A percentile compares a stretch with the other conserved stretches of the same genome.
phyloP scores from a whole-genome alignment of 1,140 invertebrate genomes.

The Scaptodrosophila lebanonensis region DNA sequence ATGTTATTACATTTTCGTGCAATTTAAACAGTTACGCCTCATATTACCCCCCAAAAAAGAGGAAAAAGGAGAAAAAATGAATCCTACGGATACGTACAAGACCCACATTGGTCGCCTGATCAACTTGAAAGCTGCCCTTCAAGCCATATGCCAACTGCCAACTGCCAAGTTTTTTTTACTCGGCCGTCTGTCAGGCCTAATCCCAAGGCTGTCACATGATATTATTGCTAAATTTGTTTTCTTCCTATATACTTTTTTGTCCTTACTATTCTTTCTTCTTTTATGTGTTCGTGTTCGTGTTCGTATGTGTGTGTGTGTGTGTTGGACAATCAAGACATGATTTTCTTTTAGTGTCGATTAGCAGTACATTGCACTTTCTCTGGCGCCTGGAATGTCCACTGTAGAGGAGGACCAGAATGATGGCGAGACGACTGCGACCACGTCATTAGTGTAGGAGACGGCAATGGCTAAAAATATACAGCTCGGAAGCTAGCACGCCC shows the following conservation, averaged over 20 bases:
- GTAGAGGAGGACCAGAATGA: slow-evolving; percentile 2
- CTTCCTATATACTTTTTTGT: no score
- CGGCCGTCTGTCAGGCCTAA: no score
- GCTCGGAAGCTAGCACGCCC: no score
- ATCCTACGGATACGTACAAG: no score
- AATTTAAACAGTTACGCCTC: slow-evolving; percentile 24
- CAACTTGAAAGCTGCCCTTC: slow-evolving; percentile 27
- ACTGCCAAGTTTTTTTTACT: no score
- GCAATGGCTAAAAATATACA: no score
- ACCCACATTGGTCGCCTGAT: slow-evolving; percentile 23
- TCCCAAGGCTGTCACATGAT: slow-evolving; percentile 26
- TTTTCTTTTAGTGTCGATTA: slow-evolving; percentile 66
- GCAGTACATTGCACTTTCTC: slow-evolving; percentile 10
- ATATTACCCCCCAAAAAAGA: slow-evolving; percentile 17
- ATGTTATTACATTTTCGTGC: slow-evolving; percentile 27
- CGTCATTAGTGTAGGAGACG: no score
- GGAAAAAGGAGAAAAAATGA: not conserved
- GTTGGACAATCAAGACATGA: no score
- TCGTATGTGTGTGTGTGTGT: no score
- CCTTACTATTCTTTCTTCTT: no score
- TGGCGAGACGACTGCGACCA: not conserved
- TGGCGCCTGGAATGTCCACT: slow-evolving; percentile 19
- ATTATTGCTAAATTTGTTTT: slow-evolving; percentile 23
- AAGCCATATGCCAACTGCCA: no score
- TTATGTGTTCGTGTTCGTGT: no score